A percentile compares a stretch with the other conserved stretches of the same genome.
Evolutionary conservation across 1,140 invertebrate genomes (phyloP).

Genomic region (Doryteuthis pealeii): DNA sequence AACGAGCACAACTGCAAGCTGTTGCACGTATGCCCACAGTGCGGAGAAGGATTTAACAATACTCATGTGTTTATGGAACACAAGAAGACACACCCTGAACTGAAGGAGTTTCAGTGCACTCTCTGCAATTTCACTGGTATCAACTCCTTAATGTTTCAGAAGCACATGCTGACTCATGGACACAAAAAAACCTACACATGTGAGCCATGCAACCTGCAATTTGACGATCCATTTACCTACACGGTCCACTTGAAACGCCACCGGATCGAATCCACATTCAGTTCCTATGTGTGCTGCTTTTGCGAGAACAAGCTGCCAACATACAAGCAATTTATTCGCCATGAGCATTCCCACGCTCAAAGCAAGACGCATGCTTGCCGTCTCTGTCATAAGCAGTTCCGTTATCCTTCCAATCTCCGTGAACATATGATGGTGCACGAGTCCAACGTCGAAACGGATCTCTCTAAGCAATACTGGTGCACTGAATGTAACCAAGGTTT

Average conservation of each 20-base stretch:
- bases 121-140: constrained; percentile 44
- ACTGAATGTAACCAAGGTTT: constrained; percentile 47
- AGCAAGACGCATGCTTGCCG: constrained; percentile 34
- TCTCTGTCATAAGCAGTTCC: constrained; percentile 40
- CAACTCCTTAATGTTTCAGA: constrained; percentile 38
- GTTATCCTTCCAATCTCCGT: constrained; percentile 32
- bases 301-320: constrained; percentile 31
- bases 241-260: constrained; percentile 42
- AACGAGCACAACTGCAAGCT: constrained; percentile 42
- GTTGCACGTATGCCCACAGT: constrained; percentile 43
- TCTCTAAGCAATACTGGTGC: constrained; percentile 42
- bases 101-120: constrained; percentile 38
- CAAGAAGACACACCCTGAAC: constrained; percentile 44
- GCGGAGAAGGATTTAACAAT: constrained; percentile 43
- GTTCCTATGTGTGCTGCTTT: constrained; percentile 41
- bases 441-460: constrained; percentile 10
- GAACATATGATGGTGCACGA: constrained; percentile 39
- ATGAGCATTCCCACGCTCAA: constrained; percentile 47
- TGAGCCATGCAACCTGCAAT: constrained; percentile 36
- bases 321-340: constrained; percentile 42
- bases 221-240: constrained; percentile 44
- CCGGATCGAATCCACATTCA: constrained; percentile 33
- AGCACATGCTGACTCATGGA: constrained; percentile 43
- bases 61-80: constrained; percentile 36
- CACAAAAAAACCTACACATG: constrained; percentile 34